Base-by-base conservation (phyloP, 2,888 invertebrate genomes). In the Gastracanthus pulcherrimus region DNA sequence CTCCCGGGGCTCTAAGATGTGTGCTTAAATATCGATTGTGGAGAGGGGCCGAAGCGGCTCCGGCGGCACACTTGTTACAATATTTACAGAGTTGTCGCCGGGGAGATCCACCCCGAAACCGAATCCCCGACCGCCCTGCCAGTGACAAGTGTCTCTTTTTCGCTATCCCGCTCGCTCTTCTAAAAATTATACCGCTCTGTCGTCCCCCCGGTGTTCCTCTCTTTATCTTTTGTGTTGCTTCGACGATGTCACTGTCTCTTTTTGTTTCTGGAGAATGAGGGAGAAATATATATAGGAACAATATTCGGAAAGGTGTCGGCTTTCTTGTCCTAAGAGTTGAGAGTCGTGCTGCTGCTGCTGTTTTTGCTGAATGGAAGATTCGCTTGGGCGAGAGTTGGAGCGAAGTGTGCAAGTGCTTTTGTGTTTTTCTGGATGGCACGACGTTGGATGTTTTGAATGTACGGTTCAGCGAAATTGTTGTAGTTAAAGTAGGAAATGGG, bases 51-150 rank as follows among this genome's bases (percentile, higher is more conserved):
- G 67, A 67, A 16, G 41, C 9, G 41, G 41, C 9, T 83, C 84
- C 78, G 74, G 80, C 84, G 84, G 88, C 90, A 90, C 90, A 90
- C 91, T 91, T 91, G 90, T 90, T 90, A 91, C 91, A 91, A 91
- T 91, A 91, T 91, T 91, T 91, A 90, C 90, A 88, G 88, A 90
- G 88, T 85, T 89, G 87, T 87, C 88, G 41, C 55, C 88, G 85
- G 85, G 84, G 87, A 36, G 9, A 76, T 87, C 86, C 83, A 85
- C 86, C 86, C 86, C 85, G 84, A 86, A 85, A 86, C 82, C 84
- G 83, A 86, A n/a, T n/a, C n/a, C n/a, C n/a, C 82, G 85, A 87
- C 86, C 85, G 86, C 83, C 84, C 87, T 88, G 88, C 82, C 87
- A 87, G 85, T 88, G 89, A 89, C 89, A 90, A 90, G 88, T 89